Evolutionary conservation across 2,888 invertebrate genomes (phyloP).

Genomic region (Drosophila barbarae): DNA sequence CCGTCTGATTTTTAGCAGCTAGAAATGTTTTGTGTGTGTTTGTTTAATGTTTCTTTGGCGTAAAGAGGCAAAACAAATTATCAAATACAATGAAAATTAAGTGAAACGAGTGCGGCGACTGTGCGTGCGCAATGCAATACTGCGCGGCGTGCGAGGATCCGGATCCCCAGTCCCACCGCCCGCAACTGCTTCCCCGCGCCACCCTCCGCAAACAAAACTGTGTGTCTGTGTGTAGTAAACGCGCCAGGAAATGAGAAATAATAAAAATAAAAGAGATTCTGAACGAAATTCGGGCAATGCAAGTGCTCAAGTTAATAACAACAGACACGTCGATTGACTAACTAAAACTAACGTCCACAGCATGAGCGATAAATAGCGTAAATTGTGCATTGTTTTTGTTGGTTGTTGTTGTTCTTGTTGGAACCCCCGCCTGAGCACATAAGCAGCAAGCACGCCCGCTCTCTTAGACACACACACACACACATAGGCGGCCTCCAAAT

Average conservation of each 20-base stretch:
- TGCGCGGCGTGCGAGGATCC: slow-evolving; percentile 27
- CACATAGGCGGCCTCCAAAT: slow-evolving; percentile 7
- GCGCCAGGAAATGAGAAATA: slow-evolving; percentile 55
- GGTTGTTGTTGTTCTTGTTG: slow-evolving; percentile 20
- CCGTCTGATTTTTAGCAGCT: slow-evolving; percentile 55
- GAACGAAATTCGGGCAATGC: slow-evolving; percentile 9
- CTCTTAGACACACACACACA: slow-evolving; percentile 5
- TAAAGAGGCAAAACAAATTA: slow-evolving; percentile 53
- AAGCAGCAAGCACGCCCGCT: slow-evolving; percentile 14
- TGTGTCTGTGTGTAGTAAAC: slow-evolving; percentile 18
- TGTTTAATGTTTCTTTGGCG: slow-evolving; percentile 53
- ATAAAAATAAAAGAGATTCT: slow-evolving; percentile 27
- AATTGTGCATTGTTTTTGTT: slow-evolving; percentile 18
- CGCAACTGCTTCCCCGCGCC: slow-evolving; percentile 20
- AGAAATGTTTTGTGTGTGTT: slow-evolving; percentile 70
- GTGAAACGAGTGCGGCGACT: slow-evolving; percentile 9
- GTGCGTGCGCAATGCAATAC: slow-evolving; percentile 30
- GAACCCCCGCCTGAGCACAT: slow-evolving; percentile 29
- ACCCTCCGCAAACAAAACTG: slow-evolving; percentile 22
- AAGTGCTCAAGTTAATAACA: slow-evolving; percentile 17
- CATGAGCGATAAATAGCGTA: slow-evolving; percentile 30
- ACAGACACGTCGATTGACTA: slow-evolving; percentile 2
- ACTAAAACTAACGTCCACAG: slow-evolving; percentile 23
- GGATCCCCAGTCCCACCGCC: slow-evolving; percentile 31
- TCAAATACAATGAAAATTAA: slow-evolving; percentile 21